Evolutionary conservation across 2,888 invertebrate species (phyloP).

Genomic region (Cetonia aurata): DNA sequence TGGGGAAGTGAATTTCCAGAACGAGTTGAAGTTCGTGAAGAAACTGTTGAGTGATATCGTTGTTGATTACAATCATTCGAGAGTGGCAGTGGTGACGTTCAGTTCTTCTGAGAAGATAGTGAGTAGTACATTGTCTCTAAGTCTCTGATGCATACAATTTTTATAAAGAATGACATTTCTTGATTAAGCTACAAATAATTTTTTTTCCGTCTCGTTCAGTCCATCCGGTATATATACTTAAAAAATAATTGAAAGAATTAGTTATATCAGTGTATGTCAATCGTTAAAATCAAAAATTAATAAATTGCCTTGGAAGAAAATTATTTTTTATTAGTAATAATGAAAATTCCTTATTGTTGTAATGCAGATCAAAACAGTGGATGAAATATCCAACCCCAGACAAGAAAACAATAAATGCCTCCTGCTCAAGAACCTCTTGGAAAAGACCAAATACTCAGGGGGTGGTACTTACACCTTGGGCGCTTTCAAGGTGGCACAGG

Average conservation of each 20-base stretch:
- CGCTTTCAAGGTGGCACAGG: conserved; percentile 75
- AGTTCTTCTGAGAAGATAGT: conserved; percentile 72
- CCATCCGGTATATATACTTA: too few species aligned
- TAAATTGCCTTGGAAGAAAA: too few species aligned
- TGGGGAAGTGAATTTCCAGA: conserved; percentile 74
- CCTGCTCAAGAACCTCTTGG: conserved; percentile 72
- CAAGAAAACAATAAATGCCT: conserved; percentile 74
- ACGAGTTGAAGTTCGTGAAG: conserved; percentile 77
- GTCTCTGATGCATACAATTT: too few species aligned
- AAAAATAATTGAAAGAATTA: too few species aligned
- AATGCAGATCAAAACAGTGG: conserved; percentile 66
- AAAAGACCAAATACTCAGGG: conserved; percentile 73
- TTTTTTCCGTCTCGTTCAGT: too few species aligned
- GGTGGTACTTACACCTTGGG: conserved; percentile 79
- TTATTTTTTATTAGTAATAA: too few species aligned
- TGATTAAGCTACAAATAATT: too few species aligned
- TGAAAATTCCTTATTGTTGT: neutral
- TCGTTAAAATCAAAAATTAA: too few species aligned
- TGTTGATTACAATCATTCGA: conserved; percentile 73
- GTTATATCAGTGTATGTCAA: too few species aligned
- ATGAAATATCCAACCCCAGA: conserved; percentile 71
- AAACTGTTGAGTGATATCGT: conserved; percentile 76
- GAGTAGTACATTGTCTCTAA: too few species aligned
- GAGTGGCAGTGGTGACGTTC: conserved; percentile 76
- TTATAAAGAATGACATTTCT: too few species aligned